Evolutionary conservation across 53 echinoderm and acorn worm genomes (phyloP), one percentile per base, ranked within the genome.

Genomic region (Temnopleurus reevesii): DNA sequence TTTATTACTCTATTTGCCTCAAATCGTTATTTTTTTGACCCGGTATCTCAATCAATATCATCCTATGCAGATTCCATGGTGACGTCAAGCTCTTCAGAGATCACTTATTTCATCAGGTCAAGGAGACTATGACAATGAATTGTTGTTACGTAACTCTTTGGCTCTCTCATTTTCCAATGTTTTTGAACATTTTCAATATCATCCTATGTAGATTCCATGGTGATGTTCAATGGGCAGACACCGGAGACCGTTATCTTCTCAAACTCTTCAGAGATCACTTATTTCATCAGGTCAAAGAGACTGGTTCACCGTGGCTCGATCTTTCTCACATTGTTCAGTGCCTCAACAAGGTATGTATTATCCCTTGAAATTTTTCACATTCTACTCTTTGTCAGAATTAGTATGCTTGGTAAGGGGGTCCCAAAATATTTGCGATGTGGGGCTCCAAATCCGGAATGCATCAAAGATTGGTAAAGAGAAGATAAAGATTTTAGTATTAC

Each of bases 261-360:
- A 96, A 99, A 91, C 84, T 99, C 51, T 99, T 96, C 90, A 89
- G 99, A 44, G 99, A 99, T 46, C 94, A 94, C 64, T 86, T 96
- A 77, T 99, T 94, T 57, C 96, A 96, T 46, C 96, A 99, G 58
- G 96, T 99, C 19, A 93, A 93, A 17, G 94, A 92, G 44, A 90
- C 92, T 19, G 94, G 94, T 44, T 89, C 94, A 13, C 95, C 99
- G 2, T 99, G 99, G 99, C 90, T 96, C 45, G 93, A 99, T 71
- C 92, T 99, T 55, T 93, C 99, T 51, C 99, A 99, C 88, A 96
- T 99, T 64, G 93, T 96, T 45, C 94, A 99, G 91, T 96, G 93
- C 61, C 86, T 98, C 55, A 99, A 99, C 59, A 99, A 99, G 99
- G 99, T 99, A 59, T 25, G 46, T 44, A 44, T 15, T 17, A 27